A percentile compares a stretch with the other conserved stretches of the same genome.
phyloP scores from a whole-genome alignment of 2,797 vertebrate genomes.

The Microctenopoma steveboyesi region DNA sequence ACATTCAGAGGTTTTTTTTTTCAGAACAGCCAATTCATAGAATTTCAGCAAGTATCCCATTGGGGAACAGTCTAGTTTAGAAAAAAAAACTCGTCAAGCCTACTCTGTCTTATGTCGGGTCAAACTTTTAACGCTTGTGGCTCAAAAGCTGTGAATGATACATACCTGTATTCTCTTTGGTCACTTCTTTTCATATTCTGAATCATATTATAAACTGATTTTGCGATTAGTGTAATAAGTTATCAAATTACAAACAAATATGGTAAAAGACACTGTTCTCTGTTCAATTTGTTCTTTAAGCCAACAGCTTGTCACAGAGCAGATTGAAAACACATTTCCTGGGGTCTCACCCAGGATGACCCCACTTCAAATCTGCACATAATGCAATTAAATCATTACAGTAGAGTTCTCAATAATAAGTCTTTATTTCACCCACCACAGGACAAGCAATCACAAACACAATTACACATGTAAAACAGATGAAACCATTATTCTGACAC shows the following conservation, averaged over 20 bases:
- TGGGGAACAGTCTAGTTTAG: slow-evolving; percentile 56
- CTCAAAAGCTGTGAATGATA: slow-evolving; percentile 34
- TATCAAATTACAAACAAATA: not conserved
- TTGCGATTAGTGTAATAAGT: not conserved
- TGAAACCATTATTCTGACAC: slow-evolving; percentile 43
- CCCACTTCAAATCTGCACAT: slow-evolving; percentile 47
- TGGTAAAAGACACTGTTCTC: not conserved
- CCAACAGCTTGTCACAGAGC: slow-evolving; percentile 10
- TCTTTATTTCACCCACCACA: slow-evolving; percentile 40
- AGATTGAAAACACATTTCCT: slow-evolving; percentile 31
- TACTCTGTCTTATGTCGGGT: slow-evolving; percentile 34
- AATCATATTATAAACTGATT: slow-evolving; percentile 8
- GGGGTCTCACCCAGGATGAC: slow-evolving; percentile 41
- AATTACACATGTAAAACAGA: slow-evolving; percentile 55
- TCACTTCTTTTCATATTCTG: slow-evolving; percentile 3
- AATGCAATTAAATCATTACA: slow-evolving; percentile 57
- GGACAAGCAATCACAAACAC: slow-evolving; percentile 29
- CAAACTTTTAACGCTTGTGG: slow-evolving; percentile 18
- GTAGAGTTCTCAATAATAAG: slow-evolving; percentile 52
- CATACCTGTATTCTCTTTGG: slow-evolving; percentile 11
- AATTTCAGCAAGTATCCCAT: slow-evolving; percentile 55
- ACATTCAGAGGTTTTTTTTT: slow-evolving; percentile 71
- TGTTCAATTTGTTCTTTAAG: slow-evolving; percentile 27
- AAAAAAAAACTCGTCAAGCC: slow-evolving; percentile 40
- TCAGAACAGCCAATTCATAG: slow-evolving; percentile 60